These are phyloP conservation scores for Drosophila yooni DNA, from an alignment of 2,888 invertebrate species.

Conservation along the genomic window DNA sequence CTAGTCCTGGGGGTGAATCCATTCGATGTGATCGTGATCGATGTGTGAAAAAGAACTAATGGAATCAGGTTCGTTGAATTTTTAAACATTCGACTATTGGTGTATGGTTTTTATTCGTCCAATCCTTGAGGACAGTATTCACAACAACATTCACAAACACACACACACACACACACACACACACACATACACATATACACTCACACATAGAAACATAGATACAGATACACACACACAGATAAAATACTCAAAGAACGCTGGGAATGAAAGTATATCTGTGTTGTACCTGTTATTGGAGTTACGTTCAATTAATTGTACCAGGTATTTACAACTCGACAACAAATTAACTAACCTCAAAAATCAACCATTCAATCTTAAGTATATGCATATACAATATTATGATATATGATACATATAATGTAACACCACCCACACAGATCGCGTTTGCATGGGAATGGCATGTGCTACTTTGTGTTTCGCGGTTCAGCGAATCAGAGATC, in stretches of 20 bases:
- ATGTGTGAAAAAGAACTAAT: slow-evolving; percentile 16
- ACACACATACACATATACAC: slow-evolving; percentile 4
- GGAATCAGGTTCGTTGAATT: slow-evolving; percentile 52
- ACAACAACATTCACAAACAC: slow-evolving; percentile 13
- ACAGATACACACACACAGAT: not conserved
- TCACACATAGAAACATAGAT: too few species aligned
- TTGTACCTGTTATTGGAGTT: slow-evolving; percentile 57
- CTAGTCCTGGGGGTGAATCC: slow-evolving; percentile 16
- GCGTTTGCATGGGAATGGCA: slow-evolving; percentile 61
- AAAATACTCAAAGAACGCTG: slow-evolving; percentile 40
- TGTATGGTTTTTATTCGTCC: slow-evolving; percentile 25
- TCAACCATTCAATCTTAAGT: slow-evolving; percentile 21
- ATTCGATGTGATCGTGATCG: slow-evolving; percentile 14
- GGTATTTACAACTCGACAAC: slow-evolving; percentile 54
- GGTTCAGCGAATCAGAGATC: slow-evolving; percentile 14
- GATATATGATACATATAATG: slow-evolving; percentile 27
- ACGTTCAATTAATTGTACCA: slow-evolving; percentile 60
- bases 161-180: slow-evolving; percentile 17
- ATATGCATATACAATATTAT: slow-evolving; percentile 38
- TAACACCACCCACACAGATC: slow-evolving; percentile 38
- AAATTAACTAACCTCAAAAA: slow-evolving; percentile 48
- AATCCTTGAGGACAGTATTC: slow-evolving; percentile 11
- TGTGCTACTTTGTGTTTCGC: slow-evolving; percentile 55
- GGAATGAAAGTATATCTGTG: slow-evolving; percentile 47
- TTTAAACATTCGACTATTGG: slow-evolving; percentile 41